Evolutionary conservation across 2,888 invertebrate species (phyloP).

Genomic region (Dromius quadrimaculatus): DNA sequence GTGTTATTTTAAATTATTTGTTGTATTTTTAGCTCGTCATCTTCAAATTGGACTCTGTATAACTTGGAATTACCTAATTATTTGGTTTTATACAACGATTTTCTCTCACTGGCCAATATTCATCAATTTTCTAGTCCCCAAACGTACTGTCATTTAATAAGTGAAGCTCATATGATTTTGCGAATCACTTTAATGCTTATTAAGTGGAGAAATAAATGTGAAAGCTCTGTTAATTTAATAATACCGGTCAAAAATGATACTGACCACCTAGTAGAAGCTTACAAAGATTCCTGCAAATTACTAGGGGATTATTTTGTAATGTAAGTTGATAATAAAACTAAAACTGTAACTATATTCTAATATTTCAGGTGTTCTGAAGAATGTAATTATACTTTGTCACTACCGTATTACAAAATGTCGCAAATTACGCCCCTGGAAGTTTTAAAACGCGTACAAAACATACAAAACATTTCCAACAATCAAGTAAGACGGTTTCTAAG

Average conservation of each 20-base stretch:
- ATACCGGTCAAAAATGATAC: constrained; percentile 58
- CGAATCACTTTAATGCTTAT: constrained; percentile 66
- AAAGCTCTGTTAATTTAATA: constrained; percentile 61
- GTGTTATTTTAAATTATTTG: too few relatives aligned
- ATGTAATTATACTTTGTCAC: constrained; percentile 64
- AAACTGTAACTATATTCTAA: neutral
- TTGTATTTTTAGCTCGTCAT: constrained; percentile 61
- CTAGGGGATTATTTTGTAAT: constrained; percentile 71
- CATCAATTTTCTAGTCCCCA: constrained; percentile 75
- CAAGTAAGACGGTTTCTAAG: constrained; percentile 56
- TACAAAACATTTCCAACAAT: constrained; percentile 63
- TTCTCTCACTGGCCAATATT: constrained; percentile 75
- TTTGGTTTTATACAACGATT: constrained; percentile 76
- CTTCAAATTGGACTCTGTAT: constrained; percentile 78
- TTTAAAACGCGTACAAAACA: constrained; percentile 63
- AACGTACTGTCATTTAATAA: constrained; percentile 78
- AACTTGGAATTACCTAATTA: constrained; percentile 75
- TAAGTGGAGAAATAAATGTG: constrained; percentile 61
- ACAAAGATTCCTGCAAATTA: constrained; percentile 70
- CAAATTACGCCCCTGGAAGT: constrained; percentile 68
- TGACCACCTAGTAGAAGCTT: constrained; percentile 66
- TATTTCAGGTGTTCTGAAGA: constrained; percentile 61
- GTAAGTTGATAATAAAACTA: constrained; percentile 61
- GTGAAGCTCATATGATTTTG: constrained; percentile 79
- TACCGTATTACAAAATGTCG: constrained; percentile 71